A percentile compares a stretch with the other conserved stretches of the same genome.
Conservation (phyloP, 2,888 invertebrate genomes). For the Melanotus villosus region DNA sequence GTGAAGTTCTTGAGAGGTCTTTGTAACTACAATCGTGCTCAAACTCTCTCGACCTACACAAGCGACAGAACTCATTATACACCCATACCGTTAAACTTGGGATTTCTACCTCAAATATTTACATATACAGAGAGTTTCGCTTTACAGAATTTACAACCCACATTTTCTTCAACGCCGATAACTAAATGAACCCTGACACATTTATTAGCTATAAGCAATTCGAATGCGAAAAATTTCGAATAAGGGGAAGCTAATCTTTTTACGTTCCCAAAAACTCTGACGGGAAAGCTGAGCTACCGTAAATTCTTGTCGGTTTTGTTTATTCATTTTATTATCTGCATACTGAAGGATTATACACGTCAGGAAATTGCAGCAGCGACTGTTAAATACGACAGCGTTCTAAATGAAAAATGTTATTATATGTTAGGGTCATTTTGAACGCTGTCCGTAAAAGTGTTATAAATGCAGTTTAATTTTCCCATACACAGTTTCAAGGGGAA, state of each 20-base stretch:
- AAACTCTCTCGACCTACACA: slow-evolving; percentile 31
- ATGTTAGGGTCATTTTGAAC: too few species aligned
- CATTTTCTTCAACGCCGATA: slow-evolving; percentile 28
- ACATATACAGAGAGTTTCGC: slow-evolving; percentile 30
- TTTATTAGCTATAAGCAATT: slow-evolving; percentile 2
- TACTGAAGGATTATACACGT: too few species aligned
- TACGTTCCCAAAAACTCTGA: not conserved
- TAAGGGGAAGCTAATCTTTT: not conserved
- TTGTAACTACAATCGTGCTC: slow-evolving; percentile 41
- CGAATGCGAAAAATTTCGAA: slow-evolving; percentile 2
- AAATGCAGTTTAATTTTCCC: too few species aligned
- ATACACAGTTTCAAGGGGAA: too few species aligned
- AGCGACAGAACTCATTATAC: slow-evolving; percentile 37
- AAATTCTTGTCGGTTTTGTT: too few species aligned
- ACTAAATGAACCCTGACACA: slow-evolving; percentile 20
- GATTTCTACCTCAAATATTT: slow-evolving; percentile 38
- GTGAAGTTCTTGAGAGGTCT: slow-evolving; percentile 42
- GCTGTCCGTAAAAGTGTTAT: too few species aligned
- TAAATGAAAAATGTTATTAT: too few species aligned
- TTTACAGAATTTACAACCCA: slow-evolving; percentile 28
- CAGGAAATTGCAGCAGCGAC: too few species aligned
- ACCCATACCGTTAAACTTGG: slow-evolving; percentile 33
- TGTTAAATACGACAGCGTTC: too few species aligned
- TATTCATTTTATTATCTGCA: too few species aligned
- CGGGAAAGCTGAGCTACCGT: not conserved